phyloP scores from a whole-genome alignment of 2,888 invertebrate species.

The Watsonalla binaria region DNA sequence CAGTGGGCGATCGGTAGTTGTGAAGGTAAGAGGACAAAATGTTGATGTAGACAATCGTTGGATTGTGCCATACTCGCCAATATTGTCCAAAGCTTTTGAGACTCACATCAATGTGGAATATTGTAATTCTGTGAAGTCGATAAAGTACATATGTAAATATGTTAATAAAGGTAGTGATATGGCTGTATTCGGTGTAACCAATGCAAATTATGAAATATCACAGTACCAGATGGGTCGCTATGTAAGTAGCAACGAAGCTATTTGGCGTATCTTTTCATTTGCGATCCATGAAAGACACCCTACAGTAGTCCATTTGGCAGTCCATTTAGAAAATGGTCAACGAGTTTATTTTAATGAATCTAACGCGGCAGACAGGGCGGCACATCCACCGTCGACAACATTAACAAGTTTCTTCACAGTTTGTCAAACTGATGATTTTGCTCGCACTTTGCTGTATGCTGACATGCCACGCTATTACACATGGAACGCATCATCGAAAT shows the following conservation, averaged over 20 bases:
- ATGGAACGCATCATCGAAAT: not conserved
- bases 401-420: constrained; percentile 11
- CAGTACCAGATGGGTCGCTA: not conserved
- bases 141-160: constrained; percentile 36
- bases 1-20: too few species aligned
- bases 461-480: not conserved
- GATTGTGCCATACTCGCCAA: too few species aligned
- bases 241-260: not conserved
- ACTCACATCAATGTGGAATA: constrained; percentile 14
- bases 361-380: constrained; percentile 3
- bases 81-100: constrained; percentile 5
- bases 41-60: too few species aligned
- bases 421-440: constrained; percentile 7
- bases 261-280: constrained; percentile 10
- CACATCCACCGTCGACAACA: constrained; percentile 10
- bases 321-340: constrained; percentile 17
- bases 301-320: constrained; percentile 10
- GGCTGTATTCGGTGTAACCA: constrained; percentile 32
- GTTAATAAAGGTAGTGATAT: constrained; percentile 51
- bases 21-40: too few species aligned
- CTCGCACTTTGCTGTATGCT: not conserved
- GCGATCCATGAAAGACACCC: constrained; percentile 13
- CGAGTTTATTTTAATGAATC: constrained; percentile 14
- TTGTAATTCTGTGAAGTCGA: constrained; percentile 8
- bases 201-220: constrained; percentile 24